Percentiles rank a stretch among this genome's conserved stretches.
Evolutionary conservation across 1,140 invertebrate genomes (phyloP).

Genomic region (Pantala flavescens): DNA sequence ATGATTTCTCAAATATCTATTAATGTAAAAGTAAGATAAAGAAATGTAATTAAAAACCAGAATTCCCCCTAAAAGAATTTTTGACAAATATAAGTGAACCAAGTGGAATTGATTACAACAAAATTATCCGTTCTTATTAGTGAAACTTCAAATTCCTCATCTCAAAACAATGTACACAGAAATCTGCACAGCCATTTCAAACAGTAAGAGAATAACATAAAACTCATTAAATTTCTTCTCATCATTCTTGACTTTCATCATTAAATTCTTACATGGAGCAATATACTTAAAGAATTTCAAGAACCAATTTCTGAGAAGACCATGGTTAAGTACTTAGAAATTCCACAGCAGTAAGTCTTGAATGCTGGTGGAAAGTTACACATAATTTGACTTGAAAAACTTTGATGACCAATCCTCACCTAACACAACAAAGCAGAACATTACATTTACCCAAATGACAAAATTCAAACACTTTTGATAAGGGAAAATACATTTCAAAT

Average conservation of each 20-base stretch:
- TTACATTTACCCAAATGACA: conserved; percentile 2
- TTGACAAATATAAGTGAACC: too few relatives aligned
- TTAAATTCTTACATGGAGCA: too few relatives aligned
- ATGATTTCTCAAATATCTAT: not conserved
- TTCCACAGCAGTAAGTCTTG: not conserved
- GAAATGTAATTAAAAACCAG: not conserved
- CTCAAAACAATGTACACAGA: not conserved
- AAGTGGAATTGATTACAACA: too few relatives aligned
- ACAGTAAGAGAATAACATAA: not conserved
- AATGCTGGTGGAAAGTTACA: not conserved
- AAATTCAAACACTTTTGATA: not conserved
- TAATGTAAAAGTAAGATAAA: not conserved
- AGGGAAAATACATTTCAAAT: not conserved
- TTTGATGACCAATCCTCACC: not conserved
- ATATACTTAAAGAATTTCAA: not conserved
- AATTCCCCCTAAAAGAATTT: too few relatives aligned
- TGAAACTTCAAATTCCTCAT: not conserved
- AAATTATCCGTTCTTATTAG: too few relatives aligned
- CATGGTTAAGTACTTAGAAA: not conserved
- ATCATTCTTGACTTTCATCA: not conserved
- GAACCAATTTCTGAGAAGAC: not conserved
- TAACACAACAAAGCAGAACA: not conserved
- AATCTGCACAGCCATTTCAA: not conserved
- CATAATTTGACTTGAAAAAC: not conserved
- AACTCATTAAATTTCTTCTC: not conserved